phyloP scores from a whole-genome alignment of 2,888 invertebrate genomes.

The Augiades crinisus region DNA sequence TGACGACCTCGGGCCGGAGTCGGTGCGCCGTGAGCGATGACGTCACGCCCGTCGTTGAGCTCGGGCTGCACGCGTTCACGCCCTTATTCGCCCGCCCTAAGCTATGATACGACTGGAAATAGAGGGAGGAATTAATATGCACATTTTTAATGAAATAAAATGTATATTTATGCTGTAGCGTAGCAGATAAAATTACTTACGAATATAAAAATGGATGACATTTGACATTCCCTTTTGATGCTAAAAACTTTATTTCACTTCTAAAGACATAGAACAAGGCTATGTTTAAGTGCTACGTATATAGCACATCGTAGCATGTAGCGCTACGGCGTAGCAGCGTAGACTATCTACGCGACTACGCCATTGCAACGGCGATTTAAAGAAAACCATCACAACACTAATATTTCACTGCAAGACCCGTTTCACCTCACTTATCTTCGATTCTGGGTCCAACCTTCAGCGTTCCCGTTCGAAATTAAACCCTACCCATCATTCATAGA shows the following conservation, averaged over 20 bases:
- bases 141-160: background rate
- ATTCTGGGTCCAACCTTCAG: slow-evolving; percentile 46
- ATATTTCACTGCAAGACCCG: slow-evolving; percentile 62
- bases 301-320: slow-evolving; percentile 27
- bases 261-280: no score
- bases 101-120: slow-evolving; percentile 89
- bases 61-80: slow-evolving; percentile 80
- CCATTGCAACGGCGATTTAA: slow-evolving; percentile 48
- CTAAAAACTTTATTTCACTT: no score
- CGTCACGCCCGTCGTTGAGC: slow-evolving; percentile 77
- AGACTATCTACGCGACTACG: slow-evolving; percentile 41
- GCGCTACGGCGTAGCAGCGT: slow-evolving; percentile 26
- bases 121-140: background rate
- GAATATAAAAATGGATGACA: no score
- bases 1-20: slow-evolving; percentile 91
- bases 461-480: slow-evolving; percentile 32
- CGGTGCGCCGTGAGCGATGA: slow-evolving; percentile 90
- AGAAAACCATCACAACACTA: slow-evolving; percentile 65
- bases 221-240: no score
- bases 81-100: slow-evolving; percentile 86
- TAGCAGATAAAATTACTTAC: no score
- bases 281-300: no score
- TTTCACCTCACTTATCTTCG: slow-evolving; percentile 66
- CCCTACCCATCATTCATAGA: slow-evolving; percentile 36
- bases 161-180: no score